Base-by-base conservation (phyloP, 2,888 invertebrate species). In the Ptychoptera contaminata region DNA sequence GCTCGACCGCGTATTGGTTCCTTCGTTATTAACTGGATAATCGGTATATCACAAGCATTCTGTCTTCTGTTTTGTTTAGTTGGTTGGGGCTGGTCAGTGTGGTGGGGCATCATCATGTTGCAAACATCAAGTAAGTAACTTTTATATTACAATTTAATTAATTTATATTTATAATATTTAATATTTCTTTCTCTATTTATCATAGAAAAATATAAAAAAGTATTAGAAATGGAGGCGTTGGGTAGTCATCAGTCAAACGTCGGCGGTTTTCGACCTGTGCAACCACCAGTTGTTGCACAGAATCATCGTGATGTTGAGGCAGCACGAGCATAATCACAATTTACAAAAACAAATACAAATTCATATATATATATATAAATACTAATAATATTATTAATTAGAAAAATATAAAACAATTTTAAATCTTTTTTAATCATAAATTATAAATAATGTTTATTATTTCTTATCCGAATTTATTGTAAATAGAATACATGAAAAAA, bases 31-130 rank as follows among this genome's bases (percentile, higher is more conserved):
- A 86, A 94, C 66, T 66, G 82, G 32, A 68, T 90, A 52, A 87
- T 94, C 46, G 93, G 91, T 1, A 71, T 82, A 45, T 79, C 87
- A 14, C 96, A 96, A 67, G 70, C 90, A 55, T 91, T 93, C 68
- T 93, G 93, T 16, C 85, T 94, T 43, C 74, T 93, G 44, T 94
- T 96, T 70, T 84, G 94, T 58, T 76, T 92, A 43, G 92, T 90
- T 36, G 88, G 96, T 14, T 96, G 94, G 94, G 93, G 94, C 53
- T 96, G 96, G 96, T 90, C 92, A 48, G 82, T 96, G 50, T 92
- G 92, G 79, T 96, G 96, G 96, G 96, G 94, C 2, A 80, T 91
- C 52, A 85, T 90, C 57, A 85, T 94, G 81, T 67, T 94, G 49
- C 81, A 79, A 58, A 75, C 88, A 56, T 82, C 94, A 49, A 80